Evolutionary conservation across 2,797 vertebrate species (phyloP).

Genomic region (Pipistrellus kuhlii): DNA sequence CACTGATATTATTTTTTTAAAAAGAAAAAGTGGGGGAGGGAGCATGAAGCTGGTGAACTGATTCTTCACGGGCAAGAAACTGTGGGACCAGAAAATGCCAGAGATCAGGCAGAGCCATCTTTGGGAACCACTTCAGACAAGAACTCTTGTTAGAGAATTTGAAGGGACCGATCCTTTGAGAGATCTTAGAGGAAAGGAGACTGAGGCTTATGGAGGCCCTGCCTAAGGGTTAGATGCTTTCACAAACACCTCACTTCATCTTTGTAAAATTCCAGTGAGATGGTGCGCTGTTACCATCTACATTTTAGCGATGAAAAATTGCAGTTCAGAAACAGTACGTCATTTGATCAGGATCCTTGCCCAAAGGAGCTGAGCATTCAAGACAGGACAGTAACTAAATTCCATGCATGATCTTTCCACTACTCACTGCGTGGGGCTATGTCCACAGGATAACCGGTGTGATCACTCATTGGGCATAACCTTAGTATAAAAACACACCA

Average conservation of each 20-base stretch:
- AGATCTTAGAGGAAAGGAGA: not conserved
- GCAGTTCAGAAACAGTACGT: not conserved
- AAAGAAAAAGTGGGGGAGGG: not conserved
- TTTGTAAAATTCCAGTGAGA: not conserved
- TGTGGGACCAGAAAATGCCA: not conserved
- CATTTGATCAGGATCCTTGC: not conserved
- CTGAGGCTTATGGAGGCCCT: not conserved
- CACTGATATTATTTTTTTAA: too few relatives aligned
- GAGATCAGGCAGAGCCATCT: not conserved
- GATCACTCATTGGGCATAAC: not conserved
- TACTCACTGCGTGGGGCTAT: not conserved
- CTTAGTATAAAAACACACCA: not conserved
- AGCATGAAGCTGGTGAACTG: not conserved
- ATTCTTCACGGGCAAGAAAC: slow-evolving; percentile 17
- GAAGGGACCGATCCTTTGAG: not conserved
- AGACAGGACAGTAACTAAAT: not conserved
- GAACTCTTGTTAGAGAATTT: not conserved
- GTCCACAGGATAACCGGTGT: not conserved
- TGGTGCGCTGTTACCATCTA: not conserved
- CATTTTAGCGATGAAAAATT: not conserved
- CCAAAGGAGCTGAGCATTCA: not conserved
- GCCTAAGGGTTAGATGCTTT: not conserved
- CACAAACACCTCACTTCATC: not conserved
- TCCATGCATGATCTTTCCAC: not conserved
- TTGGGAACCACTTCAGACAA: not conserved